Conservation (phyloP, 2,888 invertebrate species). For the Parnassius apollo region DNA sequence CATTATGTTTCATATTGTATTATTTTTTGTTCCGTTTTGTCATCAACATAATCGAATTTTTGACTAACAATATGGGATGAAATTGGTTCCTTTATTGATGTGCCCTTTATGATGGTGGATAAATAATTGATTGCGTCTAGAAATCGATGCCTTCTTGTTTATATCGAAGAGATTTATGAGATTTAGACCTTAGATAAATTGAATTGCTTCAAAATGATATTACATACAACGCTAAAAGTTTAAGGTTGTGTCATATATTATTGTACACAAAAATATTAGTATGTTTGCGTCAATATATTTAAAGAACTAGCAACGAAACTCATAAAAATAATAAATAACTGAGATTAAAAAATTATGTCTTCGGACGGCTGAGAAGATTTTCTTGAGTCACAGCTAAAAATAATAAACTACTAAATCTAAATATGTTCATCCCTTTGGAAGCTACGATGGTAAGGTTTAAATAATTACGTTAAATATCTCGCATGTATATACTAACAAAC, state of each 20-base stretch:
- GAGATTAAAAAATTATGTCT: too few species aligned
- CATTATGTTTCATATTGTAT: conserved; percentile 37
- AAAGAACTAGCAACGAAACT: too few species aligned
- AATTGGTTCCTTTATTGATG: conserved; percentile 72
- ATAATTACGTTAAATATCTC: too few species aligned
- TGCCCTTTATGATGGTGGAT: conserved; percentile 55
- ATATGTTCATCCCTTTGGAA: too few species aligned
- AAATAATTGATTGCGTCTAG: conserved; percentile 53
- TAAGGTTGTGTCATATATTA: neutral
- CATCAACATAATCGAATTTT: conserved; percentile 74
- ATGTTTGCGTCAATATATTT: too few species aligned
- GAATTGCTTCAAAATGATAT: conserved; percentile 26
- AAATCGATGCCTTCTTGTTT: conserved; percentile 34
- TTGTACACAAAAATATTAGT: too few species aligned
- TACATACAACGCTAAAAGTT: conserved; percentile 8
- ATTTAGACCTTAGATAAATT: conserved; percentile 29
- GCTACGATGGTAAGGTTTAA: too few species aligned
- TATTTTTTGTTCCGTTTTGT: conserved; percentile 56
- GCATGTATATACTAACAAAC: too few species aligned
- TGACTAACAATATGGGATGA: conserved; percentile 73
- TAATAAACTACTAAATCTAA: too few species aligned
- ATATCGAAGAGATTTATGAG: conserved; percentile 30
- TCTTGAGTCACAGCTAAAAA: too few species aligned
- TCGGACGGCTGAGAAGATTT: too few species aligned
- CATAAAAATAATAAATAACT: too few species aligned